Evolutionary conservation across 2,888 invertebrate genomes (phyloP), one percentile per base, ranked within the genome.

Genomic region (Nephrotoma appendiculata): DNA sequence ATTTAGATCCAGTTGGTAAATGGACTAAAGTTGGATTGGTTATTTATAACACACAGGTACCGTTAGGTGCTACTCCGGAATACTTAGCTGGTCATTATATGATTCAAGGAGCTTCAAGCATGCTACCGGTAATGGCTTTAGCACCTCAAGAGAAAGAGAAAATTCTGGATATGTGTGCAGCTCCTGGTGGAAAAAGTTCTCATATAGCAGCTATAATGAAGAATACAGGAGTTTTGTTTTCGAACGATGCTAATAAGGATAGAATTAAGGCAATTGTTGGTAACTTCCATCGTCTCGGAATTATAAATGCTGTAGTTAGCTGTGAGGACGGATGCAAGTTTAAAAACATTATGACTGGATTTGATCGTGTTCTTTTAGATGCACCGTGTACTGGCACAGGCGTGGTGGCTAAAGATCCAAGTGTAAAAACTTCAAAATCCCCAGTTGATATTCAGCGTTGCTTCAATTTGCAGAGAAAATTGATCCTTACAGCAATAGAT

Each of bases 381-480:
- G 99, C 99, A 0, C 99, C 99, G 0, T 99, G 99, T 90, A 98
- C 98, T 57, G 99, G 99, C 48, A 99, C 99, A 0, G 99, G 99
- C 43, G 98, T 99, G 9, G 96, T 99, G 71, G 96, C 98, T 42
- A 99, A 99, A 92, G 99, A 99, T 93, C 97, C 97, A 0, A 96
- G 96, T 89, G 99, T 99, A 0, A 99, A 99, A 92, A 96, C 96
- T 0, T 96, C 94, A 88, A 98, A 98, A 92, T 97, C 98, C 89
- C 95, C 96, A 88, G 94, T 95, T 88, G 99, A 99, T 90, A 95
- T 99, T 87, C 96, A 97, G 90, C 94, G 97, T 87, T 98, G 98
- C 91, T 96, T 96, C 89, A 98, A 97, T 89, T 92, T 99, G 86
- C 99, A 99, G 92, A 94, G 98, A 87, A 96, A 99, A 90, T 93